A percentile compares a stretch with the other conserved stretches of the same genome.
Conservation (phyloP, 2,888 invertebrate species). For the Athrips mouffetella region DNA sequence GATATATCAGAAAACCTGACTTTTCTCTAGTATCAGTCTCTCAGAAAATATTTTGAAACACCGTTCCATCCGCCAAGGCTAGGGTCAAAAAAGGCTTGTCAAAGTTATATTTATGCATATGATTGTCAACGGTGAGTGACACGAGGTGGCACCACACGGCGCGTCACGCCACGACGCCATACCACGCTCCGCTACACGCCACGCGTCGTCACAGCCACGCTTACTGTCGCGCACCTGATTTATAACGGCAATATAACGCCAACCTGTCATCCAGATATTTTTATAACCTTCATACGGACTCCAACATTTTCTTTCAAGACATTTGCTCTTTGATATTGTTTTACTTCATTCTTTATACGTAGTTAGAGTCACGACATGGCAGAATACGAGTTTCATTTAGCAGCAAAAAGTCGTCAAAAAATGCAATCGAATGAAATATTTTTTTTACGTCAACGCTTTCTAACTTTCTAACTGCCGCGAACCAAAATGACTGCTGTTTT, state of each 20-base stretch:
- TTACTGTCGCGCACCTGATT: slow-evolving; percentile 63
- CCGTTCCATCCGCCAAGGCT: neutral
- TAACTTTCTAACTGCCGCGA: too few relatives aligned
- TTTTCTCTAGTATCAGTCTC: too few relatives aligned
- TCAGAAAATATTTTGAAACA: neutral
- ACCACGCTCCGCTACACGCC: slow-evolving; percentile 36
- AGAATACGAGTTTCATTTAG: too few relatives aligned
- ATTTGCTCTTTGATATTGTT: slow-evolving; percentile 45
- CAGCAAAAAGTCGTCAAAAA: too few relatives aligned
- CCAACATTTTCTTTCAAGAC: slow-evolving; percentile 39
- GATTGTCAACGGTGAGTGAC: slow-evolving; percentile 42
- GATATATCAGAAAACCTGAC: too few relatives aligned
- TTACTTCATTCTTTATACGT: too few relatives aligned
- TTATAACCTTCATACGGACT: slow-evolving; percentile 62
- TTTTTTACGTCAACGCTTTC: too few relatives aligned
- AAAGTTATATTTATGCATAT: slow-evolving; percentile 54
- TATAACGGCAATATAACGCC: slow-evolving; percentile 74
- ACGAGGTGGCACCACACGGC: slow-evolving; percentile 40
- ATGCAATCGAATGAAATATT: too few relatives aligned
- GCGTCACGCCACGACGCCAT: slow-evolving; percentile 30
- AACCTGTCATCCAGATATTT: slow-evolving; percentile 72
- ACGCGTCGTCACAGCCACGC: slow-evolving; percentile 39
- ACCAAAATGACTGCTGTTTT: too few relatives aligned
- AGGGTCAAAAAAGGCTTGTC: slow-evolving; percentile 16
- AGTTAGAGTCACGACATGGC: too few relatives aligned